Evolutionary conservation across 1,140 invertebrate genomes (phyloP), one percentile per base, ranked within the genome.

Genomic region (Apis florea): DNA sequence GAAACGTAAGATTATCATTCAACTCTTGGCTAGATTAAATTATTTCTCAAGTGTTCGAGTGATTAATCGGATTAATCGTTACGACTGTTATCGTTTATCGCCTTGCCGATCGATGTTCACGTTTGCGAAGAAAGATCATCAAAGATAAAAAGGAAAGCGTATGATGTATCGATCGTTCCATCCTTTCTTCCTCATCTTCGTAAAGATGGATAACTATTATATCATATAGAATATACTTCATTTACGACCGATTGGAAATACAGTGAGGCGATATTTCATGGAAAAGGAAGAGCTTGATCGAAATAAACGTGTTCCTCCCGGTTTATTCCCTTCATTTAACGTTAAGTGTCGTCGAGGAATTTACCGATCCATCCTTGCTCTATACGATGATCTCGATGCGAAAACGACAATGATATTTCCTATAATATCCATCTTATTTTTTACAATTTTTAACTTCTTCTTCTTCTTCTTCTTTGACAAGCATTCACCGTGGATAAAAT

Each of bases 151-250:
- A 40, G 1, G n/a, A n/a, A 40, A 66, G 10, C 1, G 1, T 40
- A 66, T 13, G 64, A 67, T 67, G 12, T n/a, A 67, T 67, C 40
- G 31, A n/a, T 66, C 47, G 21, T 66, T 47, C 47, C 19, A n/a
- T 67, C 47, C 64, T 67, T 67, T 13, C 26, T 47, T n/a, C 13
- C 11, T 12, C 47, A 21, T 67, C 64, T n/a, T 67, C 21, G 12
- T 47, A 67, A 47, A 67, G 40, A 67, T 66, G 40, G 40, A 66
- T 66, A 66, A 66, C 64, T 47, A 26, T 47, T 67, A n/a, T 40
- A n/a, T n/a, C n/a, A n/a, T 3, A 40, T 12, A 40, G 11, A 67
- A 67, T 67, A n/a, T 47, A 67, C 19, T 47, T 67, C 40, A 64
- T 64, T 40, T 47, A 67, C 9, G 12, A 40, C 4, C 21, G 40